Conservation (phyloP, 2,888 invertebrate species). For the Erebia ligea region DNA sequence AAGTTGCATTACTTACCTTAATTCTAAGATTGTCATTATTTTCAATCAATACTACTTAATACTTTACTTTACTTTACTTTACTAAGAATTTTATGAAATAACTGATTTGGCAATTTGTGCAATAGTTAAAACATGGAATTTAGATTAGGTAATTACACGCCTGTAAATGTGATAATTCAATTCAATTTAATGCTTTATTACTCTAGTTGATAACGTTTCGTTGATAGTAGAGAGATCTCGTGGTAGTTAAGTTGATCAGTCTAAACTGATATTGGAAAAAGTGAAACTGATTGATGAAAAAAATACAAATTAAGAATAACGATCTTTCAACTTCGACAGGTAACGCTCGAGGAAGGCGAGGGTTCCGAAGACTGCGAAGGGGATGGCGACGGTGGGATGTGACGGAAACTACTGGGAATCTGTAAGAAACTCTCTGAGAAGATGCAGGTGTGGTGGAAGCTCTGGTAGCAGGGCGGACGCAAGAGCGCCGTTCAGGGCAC, state of each 20-base stretch:
- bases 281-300: too few relatives aligned
- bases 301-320: background rate
- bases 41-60: background rate
- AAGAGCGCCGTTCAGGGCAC: conserved; percentile 41
- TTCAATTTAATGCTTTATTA: too few relatives aligned
- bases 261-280: too few relatives aligned
- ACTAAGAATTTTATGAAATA: background rate
- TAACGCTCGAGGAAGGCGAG: conserved; percentile 94
- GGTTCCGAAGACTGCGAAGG: conserved; percentile 85
- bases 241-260: too few relatives aligned
- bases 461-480: conserved; percentile 84
- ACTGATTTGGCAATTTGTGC: background rate
- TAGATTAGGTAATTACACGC: background rate
- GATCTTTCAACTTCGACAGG: conserved; percentile 70
- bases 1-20: background rate
- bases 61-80: too few relatives aligned
- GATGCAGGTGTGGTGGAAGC: conserved; percentile 94
- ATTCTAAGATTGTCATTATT: background rate
- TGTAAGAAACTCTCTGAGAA: conserved; percentile 95
- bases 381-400: conserved; percentile 88
- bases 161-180: background rate
- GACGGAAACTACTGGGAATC: conserved; percentile 96
- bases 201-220: background rate
- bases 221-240: too few relatives aligned
- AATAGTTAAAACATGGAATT: background rate